A percentile compares a stretch with the other conserved stretches of the same genome.
phyloP scores from a whole-genome alignment of 2,113 vertebrate species.

The Semnornis frantzii region DNA sequence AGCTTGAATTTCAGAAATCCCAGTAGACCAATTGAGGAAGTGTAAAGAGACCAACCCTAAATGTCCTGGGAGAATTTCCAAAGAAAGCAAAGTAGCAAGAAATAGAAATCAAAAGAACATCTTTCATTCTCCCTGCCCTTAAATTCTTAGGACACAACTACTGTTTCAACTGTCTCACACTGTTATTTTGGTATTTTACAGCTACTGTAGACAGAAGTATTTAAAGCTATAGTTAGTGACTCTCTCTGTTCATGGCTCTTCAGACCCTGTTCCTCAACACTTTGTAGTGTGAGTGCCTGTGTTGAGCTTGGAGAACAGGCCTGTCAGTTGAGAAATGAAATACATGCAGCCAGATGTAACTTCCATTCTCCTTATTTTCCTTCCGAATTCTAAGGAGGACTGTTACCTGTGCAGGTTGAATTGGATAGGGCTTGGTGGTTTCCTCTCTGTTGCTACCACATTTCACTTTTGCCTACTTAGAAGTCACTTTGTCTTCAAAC shows the following conservation, averaged over 20 bases:
- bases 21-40: background rate
- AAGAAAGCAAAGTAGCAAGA: constrained; percentile 38
- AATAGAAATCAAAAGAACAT: constrained; percentile 24
- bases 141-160: background rate
- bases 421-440: background rate
- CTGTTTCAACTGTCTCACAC: background rate
- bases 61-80: constrained; percentile 56
- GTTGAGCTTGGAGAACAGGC: background rate
- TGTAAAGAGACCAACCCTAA: constrained; percentile 33
- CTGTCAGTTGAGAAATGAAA: background rate
- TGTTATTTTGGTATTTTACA: background rate
- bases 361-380: background rate
- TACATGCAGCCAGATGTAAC: background rate
- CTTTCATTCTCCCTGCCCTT: background rate
- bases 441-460: background rate
- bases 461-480: background rate
- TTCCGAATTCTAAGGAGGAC: background rate
- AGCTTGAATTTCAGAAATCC: constrained; percentile 29
- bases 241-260: background rate
- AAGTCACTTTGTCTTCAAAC: background rate
- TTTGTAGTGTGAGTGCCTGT: background rate
- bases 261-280: background rate
- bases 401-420: background rate
- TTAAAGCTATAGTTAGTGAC: background rate
- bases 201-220: background rate